Evolutionary conservation across 2,888 invertebrate species (phyloP), one percentile per base, ranked within the genome.

Genomic region (Cheiracanthium punctorium): DNA sequence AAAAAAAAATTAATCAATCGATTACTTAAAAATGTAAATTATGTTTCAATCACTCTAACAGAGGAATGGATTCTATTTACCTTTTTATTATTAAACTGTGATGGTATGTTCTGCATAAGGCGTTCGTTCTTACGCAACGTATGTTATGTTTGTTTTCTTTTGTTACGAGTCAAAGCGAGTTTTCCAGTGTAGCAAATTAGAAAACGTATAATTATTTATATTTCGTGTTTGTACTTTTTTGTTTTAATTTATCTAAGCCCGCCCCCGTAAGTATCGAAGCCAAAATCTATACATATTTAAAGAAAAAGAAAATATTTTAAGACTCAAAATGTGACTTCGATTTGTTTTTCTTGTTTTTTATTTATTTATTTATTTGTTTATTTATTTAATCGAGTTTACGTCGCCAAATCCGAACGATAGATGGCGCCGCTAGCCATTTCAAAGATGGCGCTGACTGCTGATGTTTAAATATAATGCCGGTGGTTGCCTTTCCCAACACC

Each of bases 31-130:
- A 37, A 37, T n/a, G n/a, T n/a, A n/a, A 37, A 37, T 32, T 84
- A 72, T 72, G 65, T 84, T 69, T 72, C 72, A 69, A 71, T 70
- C 28, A 70, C 67, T 32, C 69, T 33, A 24, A 41, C 64, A 76
- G 64, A 74, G 69, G 33, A 80, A 74, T 58, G 52, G 73, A 81
- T 75, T 81, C 43, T 69, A 79, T 74, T 85, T 74, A 80, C 73
- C 84, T 79, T 85, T 85, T 80, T 79, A 79, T 85, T 80, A 77
- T 77, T 79, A 37, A 85, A 85, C 84, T 85, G 84, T 85, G 84
- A 85, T 85, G 84, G 84, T 79, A 69, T 85, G 84, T 85, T 85
- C 72, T 79, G 72, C 74, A 80, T 79, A 85, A 85, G 84, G 79
- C 84, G 69, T 77, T 85, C 84, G 69, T 77, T 85, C 48, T 84